Conservation (phyloP, 2,888 invertebrate species). For the Nomada flava region DNA sequence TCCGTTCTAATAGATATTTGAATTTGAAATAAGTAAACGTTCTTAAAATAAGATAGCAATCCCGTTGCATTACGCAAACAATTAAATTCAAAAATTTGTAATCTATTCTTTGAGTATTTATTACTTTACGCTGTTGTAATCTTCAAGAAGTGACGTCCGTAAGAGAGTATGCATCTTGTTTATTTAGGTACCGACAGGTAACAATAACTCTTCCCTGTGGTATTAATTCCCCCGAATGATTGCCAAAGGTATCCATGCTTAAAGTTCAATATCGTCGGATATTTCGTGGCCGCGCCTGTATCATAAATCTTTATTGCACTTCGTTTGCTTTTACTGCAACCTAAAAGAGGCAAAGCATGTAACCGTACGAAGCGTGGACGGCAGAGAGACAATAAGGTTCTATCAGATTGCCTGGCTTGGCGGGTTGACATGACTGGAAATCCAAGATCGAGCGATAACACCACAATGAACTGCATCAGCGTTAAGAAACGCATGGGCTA, state of each 20-base stretch:
- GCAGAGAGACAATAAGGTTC: slow-evolving; percentile 72
- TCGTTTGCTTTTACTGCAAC: slow-evolving; percentile 39
- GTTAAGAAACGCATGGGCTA: slow-evolving; percentile 38
- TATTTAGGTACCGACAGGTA: not conserved
- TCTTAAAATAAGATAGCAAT: too few species aligned
- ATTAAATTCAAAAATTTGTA: too few species aligned
- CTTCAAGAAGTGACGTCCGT: too few species aligned
- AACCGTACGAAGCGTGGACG: slow-evolving; percentile 51
- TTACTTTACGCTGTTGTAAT: too few species aligned
- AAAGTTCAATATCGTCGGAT: slow-evolving; percentile 7
- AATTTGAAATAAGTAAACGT: too few species aligned
- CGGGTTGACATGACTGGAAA: slow-evolving; percentile 72
- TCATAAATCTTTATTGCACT: slow-evolving; percentile 51
- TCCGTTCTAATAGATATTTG: too few species aligned
- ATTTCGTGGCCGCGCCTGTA: slow-evolving; percentile 15
- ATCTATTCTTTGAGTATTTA: too few species aligned
- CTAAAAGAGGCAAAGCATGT: slow-evolving; percentile 47
- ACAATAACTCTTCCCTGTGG: not conserved
- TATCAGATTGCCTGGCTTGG: slow-evolving; percentile 72
- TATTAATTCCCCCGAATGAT: not conserved
- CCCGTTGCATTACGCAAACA: too few species aligned
- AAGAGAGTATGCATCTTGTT: not conserved
- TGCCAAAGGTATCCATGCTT: not conserved
- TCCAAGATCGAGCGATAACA: slow-evolving; percentile 72
- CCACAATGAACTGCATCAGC: slow-evolving; percentile 36